Evolutionary conservation across 2,888 invertebrate genomes (phyloP).

Genomic region (Rhamnusium bicolor): DNA sequence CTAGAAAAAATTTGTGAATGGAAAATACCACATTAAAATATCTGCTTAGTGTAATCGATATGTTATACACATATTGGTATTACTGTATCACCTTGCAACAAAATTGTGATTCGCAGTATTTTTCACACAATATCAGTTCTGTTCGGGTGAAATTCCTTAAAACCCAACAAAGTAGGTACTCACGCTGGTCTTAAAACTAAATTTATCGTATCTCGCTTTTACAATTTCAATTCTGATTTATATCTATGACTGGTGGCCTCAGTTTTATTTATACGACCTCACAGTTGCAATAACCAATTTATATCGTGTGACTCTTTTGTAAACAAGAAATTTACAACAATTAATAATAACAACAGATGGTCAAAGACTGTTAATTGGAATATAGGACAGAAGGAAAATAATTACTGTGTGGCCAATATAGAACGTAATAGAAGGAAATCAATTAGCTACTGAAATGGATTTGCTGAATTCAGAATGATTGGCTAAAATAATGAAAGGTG

Average conservation of each 20-base stretch:
- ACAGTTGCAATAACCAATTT: conserved; percentile 17
- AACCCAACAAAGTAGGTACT: background rate
- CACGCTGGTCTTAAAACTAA: conserved; percentile 11
- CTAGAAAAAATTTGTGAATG: no score
- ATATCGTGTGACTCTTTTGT: conserved; percentile 12
- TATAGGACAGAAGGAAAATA: background rate
- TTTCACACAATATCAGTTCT: background rate
- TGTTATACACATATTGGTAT: no score
- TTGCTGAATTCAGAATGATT: background rate
- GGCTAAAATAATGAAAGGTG: background rate
- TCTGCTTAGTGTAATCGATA: no score
- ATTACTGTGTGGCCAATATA: background rate
- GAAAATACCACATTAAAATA: no score
- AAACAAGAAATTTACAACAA: conserved; percentile 10
- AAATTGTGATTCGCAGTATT: background rate
- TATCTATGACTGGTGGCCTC: conserved; percentile 20
- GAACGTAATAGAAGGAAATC: background rate
- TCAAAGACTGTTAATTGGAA: background rate
- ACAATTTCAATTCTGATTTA: conserved; percentile 36
- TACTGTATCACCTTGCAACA: no score
- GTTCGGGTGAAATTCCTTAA: background rate
- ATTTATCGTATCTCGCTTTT: conserved; percentile 6
- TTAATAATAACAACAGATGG: background rate
- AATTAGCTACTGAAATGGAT: background rate
- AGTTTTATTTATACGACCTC: conserved; percentile 25